Evolutionary conservation across 2,888 invertebrate genomes (phyloP).

Genomic region (Harpalus rufipes): DNA sequence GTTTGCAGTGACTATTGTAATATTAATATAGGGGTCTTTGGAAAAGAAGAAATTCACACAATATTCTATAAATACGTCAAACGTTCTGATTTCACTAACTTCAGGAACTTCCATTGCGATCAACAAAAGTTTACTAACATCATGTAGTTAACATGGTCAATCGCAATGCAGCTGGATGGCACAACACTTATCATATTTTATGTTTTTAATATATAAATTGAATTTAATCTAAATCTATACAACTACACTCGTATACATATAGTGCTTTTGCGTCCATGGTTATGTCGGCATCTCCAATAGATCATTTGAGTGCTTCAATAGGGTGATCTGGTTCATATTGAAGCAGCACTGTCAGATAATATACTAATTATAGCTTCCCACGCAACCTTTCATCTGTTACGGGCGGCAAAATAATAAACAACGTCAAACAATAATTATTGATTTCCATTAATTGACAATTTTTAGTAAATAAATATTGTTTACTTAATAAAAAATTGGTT

Average conservation of each 20-base stretch:
- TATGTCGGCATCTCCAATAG: constrained; percentile 13
- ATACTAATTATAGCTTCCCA: constrained; percentile 21
- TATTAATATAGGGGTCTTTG: too few species aligned
- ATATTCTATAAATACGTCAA: too few species aligned
- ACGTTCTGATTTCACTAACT: too few species aligned
- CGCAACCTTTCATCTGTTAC: constrained; percentile 13
- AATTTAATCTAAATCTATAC: neutral
- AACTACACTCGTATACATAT: neutral
- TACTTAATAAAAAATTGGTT: constrained; percentile 13
- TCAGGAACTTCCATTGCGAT: too few species aligned
- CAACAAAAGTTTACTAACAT: too few species aligned
- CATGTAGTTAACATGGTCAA: too few species aligned
- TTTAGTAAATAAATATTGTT: constrained; percentile 30
- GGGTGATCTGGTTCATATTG: constrained; percentile 25
- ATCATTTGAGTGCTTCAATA: constrained; percentile 29
- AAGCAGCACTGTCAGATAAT: constrained; percentile 17
- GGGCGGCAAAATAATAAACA: constrained; percentile 16
- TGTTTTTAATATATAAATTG: neutral
- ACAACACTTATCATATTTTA: too few species aligned
- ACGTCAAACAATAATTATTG: constrained; percentile 3
- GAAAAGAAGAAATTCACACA: too few species aligned
- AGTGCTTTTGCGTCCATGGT: neutral
- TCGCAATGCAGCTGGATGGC: too few species aligned
- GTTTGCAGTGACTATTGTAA: too few species aligned
- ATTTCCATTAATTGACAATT: constrained; percentile 9